Conservation (phyloP, 2,113 vertebrate species). For the Pseudopodoces humilis region DNA sequence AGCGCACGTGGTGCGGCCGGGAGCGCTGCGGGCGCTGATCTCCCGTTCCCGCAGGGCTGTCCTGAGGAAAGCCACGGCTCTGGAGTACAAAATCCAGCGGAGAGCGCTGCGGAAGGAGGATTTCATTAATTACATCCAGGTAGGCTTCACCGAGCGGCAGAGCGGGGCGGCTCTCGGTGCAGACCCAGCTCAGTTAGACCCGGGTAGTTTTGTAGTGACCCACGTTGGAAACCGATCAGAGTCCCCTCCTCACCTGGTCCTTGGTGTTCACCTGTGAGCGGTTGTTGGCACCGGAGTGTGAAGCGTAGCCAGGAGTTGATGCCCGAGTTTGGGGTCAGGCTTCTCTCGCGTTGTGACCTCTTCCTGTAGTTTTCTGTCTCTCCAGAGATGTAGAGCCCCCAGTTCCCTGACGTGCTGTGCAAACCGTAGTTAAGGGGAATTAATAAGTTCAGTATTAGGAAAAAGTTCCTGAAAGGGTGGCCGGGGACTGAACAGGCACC, state of each 20-base stretch:
- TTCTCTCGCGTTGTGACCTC: fast-evolving
- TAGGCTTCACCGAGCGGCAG: neutral
- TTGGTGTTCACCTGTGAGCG: fast-evolving
- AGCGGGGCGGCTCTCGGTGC: fast-evolving
- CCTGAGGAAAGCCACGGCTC: conserved; percentile 86
- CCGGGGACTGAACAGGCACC: neutral
- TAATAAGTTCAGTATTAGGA: neutral
- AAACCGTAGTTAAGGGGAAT: neutral
- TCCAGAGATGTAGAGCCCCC: neutral
- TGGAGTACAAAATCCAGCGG: conserved; percentile 93
- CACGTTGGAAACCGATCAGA: fast-evolving
- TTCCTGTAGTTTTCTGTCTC: neutral
- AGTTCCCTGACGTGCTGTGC: neutral
- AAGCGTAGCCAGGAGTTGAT: fast-evolving
- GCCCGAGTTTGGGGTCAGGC: neutral
- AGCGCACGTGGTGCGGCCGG: neutral
- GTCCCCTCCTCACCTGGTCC: fast-evolving
- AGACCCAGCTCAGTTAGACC: fast-evolving
- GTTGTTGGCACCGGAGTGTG: fast-evolving
- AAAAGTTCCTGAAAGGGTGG: neutral
- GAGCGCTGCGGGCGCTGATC: neutral
- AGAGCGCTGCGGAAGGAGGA: conserved; percentile 86
- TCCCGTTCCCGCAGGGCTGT: conserved; percentile 76
- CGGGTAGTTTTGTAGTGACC: fast-evolving
- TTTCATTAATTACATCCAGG: conserved; percentile 91